Evolutionary conservation across 2,888 invertebrate genomes (phyloP), one percentile per base, ranked within the genome.

Genomic region (Coecobrya sp.): DNA sequence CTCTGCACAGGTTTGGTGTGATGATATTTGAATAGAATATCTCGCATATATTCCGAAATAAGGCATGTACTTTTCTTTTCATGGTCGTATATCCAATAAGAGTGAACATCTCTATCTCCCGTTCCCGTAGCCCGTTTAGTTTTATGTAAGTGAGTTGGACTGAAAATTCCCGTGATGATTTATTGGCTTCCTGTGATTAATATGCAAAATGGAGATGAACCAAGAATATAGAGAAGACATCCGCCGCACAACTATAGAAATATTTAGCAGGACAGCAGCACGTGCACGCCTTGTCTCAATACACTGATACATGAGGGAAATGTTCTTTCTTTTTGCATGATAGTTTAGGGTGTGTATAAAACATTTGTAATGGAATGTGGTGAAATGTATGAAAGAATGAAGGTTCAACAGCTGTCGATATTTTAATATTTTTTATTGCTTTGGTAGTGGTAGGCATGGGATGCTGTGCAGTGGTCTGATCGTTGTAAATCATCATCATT

Each of bases 181-280:
- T 89, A 89, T 89, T 68, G 81, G 88, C 65, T 88, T 79, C 49
- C 59, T 88, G 88, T 89, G 88, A 89, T 89, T 89, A 89, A 89
- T 89, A 73, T 42, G 73, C 68, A 82, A 89, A 89, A 45, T 79
- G 65, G 62, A 87, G 30, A 49, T 42, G 36, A 42, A 4, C 45
- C 22, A 16, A n/a, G 13, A 25, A n/a, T 16, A 49, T 0, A 52
- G 30, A 10, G 52, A 8, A 3, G 52, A n/a, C 16, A 81, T 11
- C 4, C 27, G n/a, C 10, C 22, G n/a, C 7, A 22, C n/a, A 13
- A 27, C 65, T 22, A 36, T 16, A 70, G 36, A 10, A 27, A 81
- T 27, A 4, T 42, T n/a, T n/a, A n/a, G n/a, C 22, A 73, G n/a
- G 36, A 30, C 16, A 68, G 45, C 36, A 16, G n/a, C 19, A 22